Conservation (phyloP, 1,140 invertebrate species). For the Neodiprion pinetum region DNA sequence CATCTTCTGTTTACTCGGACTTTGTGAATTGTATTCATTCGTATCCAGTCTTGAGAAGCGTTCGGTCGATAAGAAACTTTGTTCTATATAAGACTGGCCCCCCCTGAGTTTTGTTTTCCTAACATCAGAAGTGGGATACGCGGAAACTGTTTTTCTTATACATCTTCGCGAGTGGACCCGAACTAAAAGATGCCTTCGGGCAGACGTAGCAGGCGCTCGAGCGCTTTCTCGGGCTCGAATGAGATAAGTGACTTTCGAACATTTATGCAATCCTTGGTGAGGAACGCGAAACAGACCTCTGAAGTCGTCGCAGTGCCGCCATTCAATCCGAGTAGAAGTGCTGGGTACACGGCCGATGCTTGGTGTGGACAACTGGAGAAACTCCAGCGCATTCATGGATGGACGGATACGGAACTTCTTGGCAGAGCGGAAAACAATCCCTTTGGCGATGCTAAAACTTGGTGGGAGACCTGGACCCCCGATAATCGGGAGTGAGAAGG, state of each 20-base stretch:
- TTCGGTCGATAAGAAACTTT: background rate
- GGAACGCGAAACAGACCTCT: background rate
- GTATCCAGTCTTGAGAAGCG: too few relatives aligned
- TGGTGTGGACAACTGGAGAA: background rate
- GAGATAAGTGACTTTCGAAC: background rate
- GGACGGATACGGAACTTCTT: background rate
- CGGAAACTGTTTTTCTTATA: background rate
- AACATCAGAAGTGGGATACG: conserved; percentile 7
- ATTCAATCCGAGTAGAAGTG: background rate
- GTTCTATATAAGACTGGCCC: background rate
- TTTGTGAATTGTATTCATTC: too few relatives aligned
- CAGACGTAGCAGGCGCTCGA: background rate
- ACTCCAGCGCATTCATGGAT: conserved; percentile 2
- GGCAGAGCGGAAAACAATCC: background rate
- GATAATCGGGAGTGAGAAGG: background rate
- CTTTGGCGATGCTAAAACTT: conserved; percentile 2
- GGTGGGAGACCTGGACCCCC: conserved; percentile 1
- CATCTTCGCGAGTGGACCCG: background rate
- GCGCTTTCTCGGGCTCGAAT: background rate
- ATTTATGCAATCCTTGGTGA: background rate
- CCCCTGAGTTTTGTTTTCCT: background rate
- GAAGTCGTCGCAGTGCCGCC: background rate
- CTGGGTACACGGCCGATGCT: background rate
- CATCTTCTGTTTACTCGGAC: too few relatives aligned
- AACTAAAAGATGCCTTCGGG: background rate